phyloP scores from a whole-genome alignment of 1,140 invertebrate genomes.

The Sminthurides bifidus region DNA sequence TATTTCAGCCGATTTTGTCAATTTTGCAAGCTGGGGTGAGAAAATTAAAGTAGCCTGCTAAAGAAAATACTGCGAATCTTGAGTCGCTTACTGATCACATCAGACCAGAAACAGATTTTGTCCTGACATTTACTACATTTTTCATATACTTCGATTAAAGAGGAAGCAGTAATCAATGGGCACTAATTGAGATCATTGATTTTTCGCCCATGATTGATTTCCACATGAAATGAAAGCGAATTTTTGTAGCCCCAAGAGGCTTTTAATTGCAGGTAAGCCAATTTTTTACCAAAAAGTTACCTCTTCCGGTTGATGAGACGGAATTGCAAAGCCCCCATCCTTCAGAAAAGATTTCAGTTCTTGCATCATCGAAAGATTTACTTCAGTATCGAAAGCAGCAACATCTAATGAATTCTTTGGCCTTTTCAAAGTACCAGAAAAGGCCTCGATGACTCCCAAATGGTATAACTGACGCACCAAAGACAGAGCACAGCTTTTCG shows the following conservation, averaged over 20 bases:
- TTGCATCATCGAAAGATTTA: conserved; percentile 53
- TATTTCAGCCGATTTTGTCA: no score
- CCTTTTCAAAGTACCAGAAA: conserved; percentile 71
- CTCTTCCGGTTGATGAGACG: conserved; percentile 22
- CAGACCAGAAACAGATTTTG: not conserved
- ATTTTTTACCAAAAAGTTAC: not conserved
- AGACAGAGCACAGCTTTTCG: conserved; percentile 90
- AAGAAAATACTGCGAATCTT: no score
- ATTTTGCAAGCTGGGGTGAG: no score
- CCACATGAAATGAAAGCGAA: conserved; percentile 22
- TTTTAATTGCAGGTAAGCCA: not conserved
- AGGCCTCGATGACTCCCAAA: conserved; percentile 83
- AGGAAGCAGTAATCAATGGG: conserved; percentile 24
- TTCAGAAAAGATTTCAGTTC: conserved; percentile 53
- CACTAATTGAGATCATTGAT: conserved; percentile 27
- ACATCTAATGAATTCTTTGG: conserved; percentile 59
- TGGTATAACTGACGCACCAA: conserved; percentile 89
- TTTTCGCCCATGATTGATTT: conserved; percentile 16
- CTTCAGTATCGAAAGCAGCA: conserved; percentile 63
- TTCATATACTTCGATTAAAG: conserved; percentile 24
- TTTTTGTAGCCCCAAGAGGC: conserved; percentile 26
- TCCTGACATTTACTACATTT: not conserved
- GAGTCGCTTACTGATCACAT: no score
- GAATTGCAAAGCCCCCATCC: conserved; percentile 46
- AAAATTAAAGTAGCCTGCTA: no score